phyloP scores from a whole-genome alignment of 2,888 invertebrate genomes.

The Dimorphilus gyrociliatus region DNA sequence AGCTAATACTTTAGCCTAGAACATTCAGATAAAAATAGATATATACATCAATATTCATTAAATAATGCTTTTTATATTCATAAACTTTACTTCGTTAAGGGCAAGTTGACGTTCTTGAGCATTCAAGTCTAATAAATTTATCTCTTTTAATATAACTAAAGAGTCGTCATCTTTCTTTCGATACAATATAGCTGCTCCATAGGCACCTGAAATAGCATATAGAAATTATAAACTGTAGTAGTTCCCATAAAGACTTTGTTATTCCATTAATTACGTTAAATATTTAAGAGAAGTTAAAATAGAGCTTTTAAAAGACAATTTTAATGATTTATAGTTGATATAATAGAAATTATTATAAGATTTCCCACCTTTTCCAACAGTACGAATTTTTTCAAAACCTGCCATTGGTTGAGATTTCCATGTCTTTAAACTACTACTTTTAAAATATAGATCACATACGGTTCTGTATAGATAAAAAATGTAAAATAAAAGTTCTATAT shows the following conservation, averaged over 20 bases:
- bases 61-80: too few species aligned
- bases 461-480: conserved; percentile 9
- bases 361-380: conserved; percentile 51
- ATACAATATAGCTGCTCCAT: conserved; percentile 54
- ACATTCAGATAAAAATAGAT: conserved; percentile 1
- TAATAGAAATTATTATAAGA: too few species aligned
- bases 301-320: too few species aligned
- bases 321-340: too few species aligned
- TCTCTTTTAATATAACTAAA: conserved; percentile 56
- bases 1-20: conserved; percentile 46
- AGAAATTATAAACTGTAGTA: not conserved
- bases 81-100: conserved; percentile 46
- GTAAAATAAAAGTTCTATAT: conserved; percentile 1
- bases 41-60: conserved; percentile 2
- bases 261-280: not conserved
- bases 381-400: conserved; percentile 46
- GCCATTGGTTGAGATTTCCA: too few species aligned
- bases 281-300: too few species aligned
- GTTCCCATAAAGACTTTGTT: not conserved
- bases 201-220: conserved; percentile 42
- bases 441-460: conserved; percentile 31
- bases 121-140: conserved; percentile 52
- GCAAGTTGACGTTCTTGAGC: conserved; percentile 50
- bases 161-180: conserved; percentile 47
- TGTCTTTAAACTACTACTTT: conserved; percentile 22